Conservation (phyloP, 2,113 vertebrate genomes). For the Podarcis cretensis region DNA sequence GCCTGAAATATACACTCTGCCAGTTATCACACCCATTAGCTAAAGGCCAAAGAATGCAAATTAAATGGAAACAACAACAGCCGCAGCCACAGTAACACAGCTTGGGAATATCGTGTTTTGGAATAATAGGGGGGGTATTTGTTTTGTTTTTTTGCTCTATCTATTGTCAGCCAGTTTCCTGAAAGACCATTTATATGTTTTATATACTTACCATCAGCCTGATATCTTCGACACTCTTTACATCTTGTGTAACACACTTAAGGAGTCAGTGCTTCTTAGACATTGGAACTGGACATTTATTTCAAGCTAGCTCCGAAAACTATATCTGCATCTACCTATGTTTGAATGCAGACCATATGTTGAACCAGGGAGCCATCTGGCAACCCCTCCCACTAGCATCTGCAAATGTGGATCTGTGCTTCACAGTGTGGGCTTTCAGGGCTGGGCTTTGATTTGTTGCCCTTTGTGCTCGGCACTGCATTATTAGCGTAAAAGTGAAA, state of each 20-base stretch:
- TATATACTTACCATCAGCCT: slow-evolving; percentile 53
- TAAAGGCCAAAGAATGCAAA: slow-evolving; percentile 45
- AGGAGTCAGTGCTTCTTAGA: slow-evolving; percentile 34
- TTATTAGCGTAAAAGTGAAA: slow-evolving; percentile 29
- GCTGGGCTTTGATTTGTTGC: slow-evolving; percentile 36
- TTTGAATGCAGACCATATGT: slow-evolving; percentile 36
- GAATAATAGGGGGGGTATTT: slow-evolving; percentile 46
- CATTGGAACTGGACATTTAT: slow-evolving; percentile 7
- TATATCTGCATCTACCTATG: slow-evolving; percentile 18
- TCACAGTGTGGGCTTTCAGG: slow-evolving; percentile 33
- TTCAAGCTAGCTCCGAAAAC: slow-evolving; percentile 13
- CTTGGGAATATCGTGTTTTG: slow-evolving; percentile 58
- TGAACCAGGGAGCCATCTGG: slow-evolving; percentile 34
- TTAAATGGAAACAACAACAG: slow-evolving; percentile 36
- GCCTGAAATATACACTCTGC: slow-evolving; percentile 36
- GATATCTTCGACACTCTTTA: slow-evolving; percentile 58
- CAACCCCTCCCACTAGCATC: slow-evolving; percentile 38
- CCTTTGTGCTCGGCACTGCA: slow-evolving; percentile 27
- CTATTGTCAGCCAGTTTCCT: slow-evolving; percentile 59
- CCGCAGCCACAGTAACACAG: slow-evolving; percentile 29
- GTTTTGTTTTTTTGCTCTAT: slow-evolving; percentile 44
- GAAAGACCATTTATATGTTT: slow-evolving; percentile 60
- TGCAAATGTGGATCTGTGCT: slow-evolving; percentile 35
- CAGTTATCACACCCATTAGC: slow-evolving; percentile 37
- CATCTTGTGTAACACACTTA: slow-evolving; percentile 42